These are phyloP conservation scores for Cavia porcellus DNA, from an alignment of 2,113 vertebrate species.

Conservation along the genomic window DNA sequence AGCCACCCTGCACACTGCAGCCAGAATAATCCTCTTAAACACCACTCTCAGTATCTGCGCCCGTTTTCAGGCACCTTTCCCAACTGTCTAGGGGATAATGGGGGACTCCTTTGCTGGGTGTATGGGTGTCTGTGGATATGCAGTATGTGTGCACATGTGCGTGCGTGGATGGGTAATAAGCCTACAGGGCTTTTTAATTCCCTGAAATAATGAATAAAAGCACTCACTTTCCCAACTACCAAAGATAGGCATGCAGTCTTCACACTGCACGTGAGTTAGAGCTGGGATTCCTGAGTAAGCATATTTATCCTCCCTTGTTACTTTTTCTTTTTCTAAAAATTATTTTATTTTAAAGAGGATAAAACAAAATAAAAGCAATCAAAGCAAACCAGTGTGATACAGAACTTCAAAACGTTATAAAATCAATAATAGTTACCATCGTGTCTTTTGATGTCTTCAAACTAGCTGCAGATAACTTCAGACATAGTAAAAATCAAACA, in stretches of 20 bases:
- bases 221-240: neutral
- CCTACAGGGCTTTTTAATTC: neutral
- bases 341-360: no score
- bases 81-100: neutral
- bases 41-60: neutral
- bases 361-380: no score
- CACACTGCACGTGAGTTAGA: neutral
- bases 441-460: no score
- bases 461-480: no score
- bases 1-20: neutral
- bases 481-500: no score
- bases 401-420: no score
- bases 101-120: neutral
- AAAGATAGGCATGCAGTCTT: neutral
- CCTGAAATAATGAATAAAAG: neutral
- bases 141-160: neutral
- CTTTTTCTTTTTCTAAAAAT: neutral
- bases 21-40: slow-evolving; percentile 12
- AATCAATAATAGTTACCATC: no score
- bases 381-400: no score
- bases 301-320: neutral
- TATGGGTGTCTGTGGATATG: no score
- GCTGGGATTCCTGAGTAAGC: neutral
- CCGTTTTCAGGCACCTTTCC: neutral
- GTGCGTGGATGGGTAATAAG: neutral